Conservation (phyloP, 2,888 invertebrate genomes). For the Aleiodes alternator region DNA sequence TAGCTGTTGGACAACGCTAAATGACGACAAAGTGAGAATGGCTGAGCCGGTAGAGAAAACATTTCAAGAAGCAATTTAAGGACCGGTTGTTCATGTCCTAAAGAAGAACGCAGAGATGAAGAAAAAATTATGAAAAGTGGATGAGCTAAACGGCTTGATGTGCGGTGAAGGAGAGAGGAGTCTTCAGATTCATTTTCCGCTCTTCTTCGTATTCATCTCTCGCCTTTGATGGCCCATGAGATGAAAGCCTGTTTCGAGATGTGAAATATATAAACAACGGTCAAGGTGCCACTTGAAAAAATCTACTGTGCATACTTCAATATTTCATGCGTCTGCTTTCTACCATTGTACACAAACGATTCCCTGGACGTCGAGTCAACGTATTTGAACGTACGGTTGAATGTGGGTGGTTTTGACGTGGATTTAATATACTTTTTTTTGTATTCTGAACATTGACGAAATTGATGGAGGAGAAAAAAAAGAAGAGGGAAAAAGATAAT, state of each 20-base stretch:
- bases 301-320: slow-evolving; percentile 63
- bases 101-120: slow-evolving; percentile 7
- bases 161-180: no score
- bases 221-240: slow-evolving; percentile 44
- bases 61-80: slow-evolving; percentile 61
- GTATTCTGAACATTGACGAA: no score
- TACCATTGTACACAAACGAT: slow-evolving; percentile 12
- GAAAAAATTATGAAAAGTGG: slow-evolving; percentile 48
- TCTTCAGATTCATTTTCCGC: no score
- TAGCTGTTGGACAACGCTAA: slow-evolving; percentile 60
- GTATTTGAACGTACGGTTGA: no score
- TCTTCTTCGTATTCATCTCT: background rate
- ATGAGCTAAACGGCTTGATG: slow-evolving; percentile 24
- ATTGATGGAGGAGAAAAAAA: no score
- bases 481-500: no score
- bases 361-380: no score
- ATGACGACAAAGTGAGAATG: slow-evolving; percentile 50
- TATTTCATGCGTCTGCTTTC: slow-evolving; percentile 61
- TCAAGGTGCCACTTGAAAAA: slow-evolving; percentile 65
- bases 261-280: slow-evolving; percentile 70
- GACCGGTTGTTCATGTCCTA: slow-evolving; percentile 47
- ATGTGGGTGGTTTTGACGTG: no score
- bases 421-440: no score
- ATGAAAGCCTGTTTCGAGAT: slow-evolving; percentile 57
- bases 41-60: no score